Evolutionary conservation across 2,888 invertebrate genomes (phyloP), one percentile per base, ranked within the genome.

Genomic region (Tethea ocularis): DNA sequence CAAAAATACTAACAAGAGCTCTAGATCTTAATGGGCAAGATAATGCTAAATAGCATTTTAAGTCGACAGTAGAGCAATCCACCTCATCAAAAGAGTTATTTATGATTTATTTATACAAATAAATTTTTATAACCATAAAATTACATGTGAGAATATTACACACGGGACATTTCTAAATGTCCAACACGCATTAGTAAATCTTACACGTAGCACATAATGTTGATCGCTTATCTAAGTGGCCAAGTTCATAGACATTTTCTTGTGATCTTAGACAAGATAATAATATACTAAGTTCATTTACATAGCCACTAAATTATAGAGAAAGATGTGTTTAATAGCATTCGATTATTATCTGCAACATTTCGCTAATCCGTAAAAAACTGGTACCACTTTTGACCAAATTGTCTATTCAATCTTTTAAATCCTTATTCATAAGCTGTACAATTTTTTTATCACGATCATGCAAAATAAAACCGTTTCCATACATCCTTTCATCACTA

Each of bases 301-400:
- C 78, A 77, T 80, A 74, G 69, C 67, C 67, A 64, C 68, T 70
- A 74, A 80, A 76, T 79, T 78, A 75, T 71, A 67, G 67, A 69
- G 74, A 76, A 71, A 77, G 72, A 74, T 72, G 70, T 68, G 77
- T 73, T 75, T 74, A 71, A 77, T 74, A 71, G 63, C 54, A 13
- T 67, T 52, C 56, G 69, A 73, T 74, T 70, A 69, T 66, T 13
- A 41, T 20, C 46, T 46, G 46, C 7, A 10, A 46, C 46, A 10
- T 46, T 46, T 46, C 10, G n/a, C 20, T 20, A 20, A 59, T 57
- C 53, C 55, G 36, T 36, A 59, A 51, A 51, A 51, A 53, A 51
- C 57, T 57, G 51, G 57, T 59, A 57, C 55, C 51, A 29, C 53
- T 22, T 54, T 33, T 13, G 36, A 0, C 33, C 4, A 1, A 33